These are phyloP conservation scores for Nansenia antarctica DNA, from an alignment of 2,113 vertebrate species.

Conservation along the genomic window DNA sequence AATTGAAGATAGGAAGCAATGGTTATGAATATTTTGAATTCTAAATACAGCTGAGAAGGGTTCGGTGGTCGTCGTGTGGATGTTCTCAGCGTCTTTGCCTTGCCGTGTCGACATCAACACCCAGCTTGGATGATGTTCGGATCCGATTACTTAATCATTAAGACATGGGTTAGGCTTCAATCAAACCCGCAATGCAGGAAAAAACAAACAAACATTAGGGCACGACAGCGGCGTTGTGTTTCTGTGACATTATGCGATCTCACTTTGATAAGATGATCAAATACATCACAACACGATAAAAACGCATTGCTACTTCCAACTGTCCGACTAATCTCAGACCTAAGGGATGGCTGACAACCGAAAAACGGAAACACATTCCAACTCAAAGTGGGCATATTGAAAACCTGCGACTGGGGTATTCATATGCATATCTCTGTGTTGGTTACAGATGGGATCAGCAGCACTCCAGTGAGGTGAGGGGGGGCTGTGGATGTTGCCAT, in stretches of 20 bases:
- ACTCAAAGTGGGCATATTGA: background rate
- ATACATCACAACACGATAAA: no score
- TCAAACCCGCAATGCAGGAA: background rate
- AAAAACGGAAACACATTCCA: no score
- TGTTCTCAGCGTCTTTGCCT: background rate
- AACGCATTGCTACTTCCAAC: no score
- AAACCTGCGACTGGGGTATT: conserved; percentile 11
- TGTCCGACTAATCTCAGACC: no score
- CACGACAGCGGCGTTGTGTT: no score
- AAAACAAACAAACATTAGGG: no score
- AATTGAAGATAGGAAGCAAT: conserved; percentile 39
- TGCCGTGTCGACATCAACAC: background rate
- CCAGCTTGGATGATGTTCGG: background rate
- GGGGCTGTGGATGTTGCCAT: conserved; percentile 34
- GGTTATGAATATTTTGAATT: conserved; percentile 16
- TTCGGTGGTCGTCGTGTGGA: background rate
- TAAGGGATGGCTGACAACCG: no score
- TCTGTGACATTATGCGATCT: no score
- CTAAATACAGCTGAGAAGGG: background rate
- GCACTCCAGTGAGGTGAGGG: background rate
- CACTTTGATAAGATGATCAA: no score
- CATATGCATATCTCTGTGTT: conserved; percentile 54
- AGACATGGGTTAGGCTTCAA: background rate
- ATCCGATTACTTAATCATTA: background rate
- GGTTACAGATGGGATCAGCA: conserved; percentile 51